These are phyloP conservation scores for Hippocampus guttulatus DNA, from an alignment of 2,113 vertebrate species.

Conservation along the genomic window DNA sequence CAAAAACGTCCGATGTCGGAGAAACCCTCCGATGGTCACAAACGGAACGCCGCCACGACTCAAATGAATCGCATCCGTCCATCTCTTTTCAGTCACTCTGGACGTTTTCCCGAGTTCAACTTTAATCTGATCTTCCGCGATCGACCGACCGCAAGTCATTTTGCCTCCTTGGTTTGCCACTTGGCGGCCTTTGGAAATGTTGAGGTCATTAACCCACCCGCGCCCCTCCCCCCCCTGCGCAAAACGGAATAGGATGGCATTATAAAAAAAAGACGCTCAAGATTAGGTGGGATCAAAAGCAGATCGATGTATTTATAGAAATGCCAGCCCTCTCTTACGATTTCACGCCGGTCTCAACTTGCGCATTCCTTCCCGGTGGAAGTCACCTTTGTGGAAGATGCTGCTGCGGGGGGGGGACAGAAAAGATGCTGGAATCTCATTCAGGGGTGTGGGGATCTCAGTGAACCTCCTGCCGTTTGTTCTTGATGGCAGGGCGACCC, in stretches of 20 bases:
- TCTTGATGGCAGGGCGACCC: conserved; percentile 26
- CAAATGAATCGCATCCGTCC: no score
- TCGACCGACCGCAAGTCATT: not conserved
- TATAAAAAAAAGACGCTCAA: conserved; percentile 54
- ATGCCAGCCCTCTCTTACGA: conserved; percentile 47
- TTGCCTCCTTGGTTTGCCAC: conserved; percentile 18
- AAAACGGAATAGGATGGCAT: conserved; percentile 57
- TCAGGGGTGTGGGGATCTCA: not conserved
- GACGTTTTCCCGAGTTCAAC: not conserved
- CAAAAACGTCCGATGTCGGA: no score
- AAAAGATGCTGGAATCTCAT: conserved; percentile 11
- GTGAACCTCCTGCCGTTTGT: conserved; percentile 8
- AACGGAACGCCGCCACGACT: no score
- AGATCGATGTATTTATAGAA: conserved; percentile 20
- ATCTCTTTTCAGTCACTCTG: no score
- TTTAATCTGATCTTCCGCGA: no score
- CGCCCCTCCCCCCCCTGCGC: not conserved
- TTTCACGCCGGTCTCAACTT: conserved; percentile 53
- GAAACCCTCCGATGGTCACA: no score
- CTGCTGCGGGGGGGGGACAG: conserved; percentile 19
- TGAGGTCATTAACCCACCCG: conserved; percentile 43
- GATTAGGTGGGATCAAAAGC: conserved; percentile 59
- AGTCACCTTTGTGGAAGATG: conserved; percentile 8
- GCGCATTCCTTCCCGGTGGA: conserved; percentile 40
- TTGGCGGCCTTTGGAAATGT: conserved; percentile 36